Base-by-base conservation (phyloP, 2,797 vertebrate genomes). In the Lagorchestes hirsutus region DNA sequence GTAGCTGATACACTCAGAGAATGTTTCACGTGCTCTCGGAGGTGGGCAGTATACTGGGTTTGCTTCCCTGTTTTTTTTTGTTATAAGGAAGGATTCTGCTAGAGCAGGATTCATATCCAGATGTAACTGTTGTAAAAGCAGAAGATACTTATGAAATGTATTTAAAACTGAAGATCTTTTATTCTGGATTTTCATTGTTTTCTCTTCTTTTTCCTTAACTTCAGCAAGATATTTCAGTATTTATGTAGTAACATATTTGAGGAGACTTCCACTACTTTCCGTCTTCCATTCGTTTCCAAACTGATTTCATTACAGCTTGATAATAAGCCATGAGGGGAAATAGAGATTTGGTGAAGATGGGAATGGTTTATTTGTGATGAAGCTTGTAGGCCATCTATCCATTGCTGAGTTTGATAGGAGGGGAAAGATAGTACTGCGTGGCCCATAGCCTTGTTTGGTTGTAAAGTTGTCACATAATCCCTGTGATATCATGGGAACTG, bases 311-410 rank as follows among this genome's bases (percentile, higher is more conserved):
- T 95, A 94, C 24, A 82, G 0, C 93, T 46, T 96, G 90, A 4
- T 13, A 55, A 57, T 40, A 34, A 5, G 0, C 67, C 52, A 56
- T 95, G 90, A 58, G 93, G 40, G 56, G 56, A 10, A 22, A 55
- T 40, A 91, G 24, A 90, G 91, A 67, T 18, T 82, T 90, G 92
- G 24, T 93, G 92, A 93, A 92, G 55, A 57, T 54, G 93, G 52
- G 52, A 52, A 58, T 55, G 46, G 9, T 93, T n/a, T 13, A 13
- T 92, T 95, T 90, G 28, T 54, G 0, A 93, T 62, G 54, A 96
- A 93, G 93, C 93, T 67, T 8, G 93, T 94, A 55, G 59, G 90
- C 52, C 96, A 93, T 55, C 55, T 96, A 93, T 55, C 27, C 18
- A 94, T 55, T 91, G 59, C 55, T 94, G 34, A 93, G 57, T 74